A percentile compares a stretch with the other conserved stretches of the same genome.
phyloP scores from a whole-genome alignment of 1,140 invertebrate genomes.

The Drosophila mojavensis region DNA sequence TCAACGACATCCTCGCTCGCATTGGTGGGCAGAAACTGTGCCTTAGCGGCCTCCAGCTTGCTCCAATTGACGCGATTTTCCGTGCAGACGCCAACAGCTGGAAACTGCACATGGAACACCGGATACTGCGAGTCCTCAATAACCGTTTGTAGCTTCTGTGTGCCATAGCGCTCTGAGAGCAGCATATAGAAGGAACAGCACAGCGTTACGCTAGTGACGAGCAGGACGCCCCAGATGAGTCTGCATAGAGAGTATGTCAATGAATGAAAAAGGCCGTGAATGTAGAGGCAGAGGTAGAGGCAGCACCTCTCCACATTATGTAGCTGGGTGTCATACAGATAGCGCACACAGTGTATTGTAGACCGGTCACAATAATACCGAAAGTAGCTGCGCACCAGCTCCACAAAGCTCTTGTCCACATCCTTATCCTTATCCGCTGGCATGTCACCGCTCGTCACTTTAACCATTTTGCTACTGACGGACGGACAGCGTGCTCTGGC shows the following conservation, averaged over 20 bases:
- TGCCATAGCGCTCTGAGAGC: slow-evolving; percentile 62
- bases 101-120: slow-evolving; percentile 88
- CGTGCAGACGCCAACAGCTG: slow-evolving; percentile 88
- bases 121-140: slow-evolving; percentile 88
- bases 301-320: slow-evolving; percentile 66
- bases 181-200: slow-evolving; percentile 60
- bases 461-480: slow-evolving; percentile 49
- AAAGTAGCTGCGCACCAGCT: slow-evolving; percentile 59
- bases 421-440: not conserved
- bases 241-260: slow-evolving; percentile 15
- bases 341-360: slow-evolving; percentile 73
- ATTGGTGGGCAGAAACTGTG: slow-evolving; percentile 60
- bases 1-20: slow-evolving; percentile 40
- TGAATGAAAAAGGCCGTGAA: not conserved
- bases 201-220: slow-evolving; percentile 53
- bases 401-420: slow-evolving; percentile 40
- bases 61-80: slow-evolving; percentile 85
- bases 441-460: slow-evolving; percentile 7
- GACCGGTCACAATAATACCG: slow-evolving; percentile 71
- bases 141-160: slow-evolving; percentile 83
- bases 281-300: too few species aligned
- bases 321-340: slow-evolving; percentile 66
- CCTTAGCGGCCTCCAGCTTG: slow-evolving; percentile 64
- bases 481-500: not conserved
- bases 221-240: slow-evolving; percentile 62